These are phyloP conservation scores for Trypoxylon attenuatum DNA, from an alignment of 2,888 invertebrate genomes.

Conservation along the genomic window DNA sequence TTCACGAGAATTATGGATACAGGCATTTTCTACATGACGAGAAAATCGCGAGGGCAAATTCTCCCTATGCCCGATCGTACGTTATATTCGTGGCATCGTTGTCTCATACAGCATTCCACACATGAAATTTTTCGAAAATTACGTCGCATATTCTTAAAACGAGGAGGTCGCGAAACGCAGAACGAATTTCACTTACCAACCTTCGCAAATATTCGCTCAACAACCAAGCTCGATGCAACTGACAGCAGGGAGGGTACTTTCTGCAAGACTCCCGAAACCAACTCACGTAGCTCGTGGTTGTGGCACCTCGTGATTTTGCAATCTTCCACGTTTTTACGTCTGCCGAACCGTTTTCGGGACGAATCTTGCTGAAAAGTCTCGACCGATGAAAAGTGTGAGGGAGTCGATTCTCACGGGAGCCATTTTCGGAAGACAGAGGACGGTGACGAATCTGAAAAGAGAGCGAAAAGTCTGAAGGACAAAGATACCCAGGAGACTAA, in stretches of 20 bases:
- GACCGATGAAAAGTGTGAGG: conserved; percentile 22
- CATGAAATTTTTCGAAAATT: conserved; percentile 39
- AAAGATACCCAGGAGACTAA: conserved; percentile 9
- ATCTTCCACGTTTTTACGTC: conserved; percentile 36
- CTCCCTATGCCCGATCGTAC: background rate
- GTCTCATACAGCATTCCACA: conserved; percentile 20
- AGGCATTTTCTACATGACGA: no score
- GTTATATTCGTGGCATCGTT: background rate
- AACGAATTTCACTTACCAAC: conserved; percentile 54
- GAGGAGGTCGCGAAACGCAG: conserved; percentile 30
- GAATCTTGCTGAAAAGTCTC: conserved; percentile 33
- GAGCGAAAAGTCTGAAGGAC: background rate
- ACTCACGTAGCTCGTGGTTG: conserved; percentile 48
- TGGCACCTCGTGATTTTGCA: conserved; percentile 53
- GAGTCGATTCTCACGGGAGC: conserved; percentile 26
- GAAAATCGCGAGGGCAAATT: no score
- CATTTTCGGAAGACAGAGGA: conserved; percentile 24
- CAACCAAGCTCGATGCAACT: conserved; percentile 52
- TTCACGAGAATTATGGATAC: no score
- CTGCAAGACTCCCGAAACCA: conserved; percentile 40
- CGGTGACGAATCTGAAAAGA: background rate
- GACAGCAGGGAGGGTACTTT: conserved; percentile 42
- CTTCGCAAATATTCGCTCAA: conserved; percentile 55
- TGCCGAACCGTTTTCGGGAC: conserved; percentile 30
- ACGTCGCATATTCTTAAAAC: conserved; percentile 44